phyloP scores from a whole-genome alignment of 92 coral and sea anemone genomes.

The Pocillopora meandrina region DNA sequence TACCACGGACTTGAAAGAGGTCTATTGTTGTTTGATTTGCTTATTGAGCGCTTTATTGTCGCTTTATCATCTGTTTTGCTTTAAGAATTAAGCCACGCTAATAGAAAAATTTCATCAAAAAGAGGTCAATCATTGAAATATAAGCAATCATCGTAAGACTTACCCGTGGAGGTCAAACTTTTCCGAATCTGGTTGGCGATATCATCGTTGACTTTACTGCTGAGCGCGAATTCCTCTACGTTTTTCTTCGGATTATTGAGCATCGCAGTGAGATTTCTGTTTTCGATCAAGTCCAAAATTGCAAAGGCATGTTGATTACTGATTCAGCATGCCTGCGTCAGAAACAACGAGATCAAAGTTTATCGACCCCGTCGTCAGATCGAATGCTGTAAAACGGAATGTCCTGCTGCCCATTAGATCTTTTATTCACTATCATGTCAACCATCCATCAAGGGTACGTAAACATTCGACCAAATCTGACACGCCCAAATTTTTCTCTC shows the following conservation, averaged over 20 bases:
- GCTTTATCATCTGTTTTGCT: too few relatives aligned
- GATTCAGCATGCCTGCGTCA: slow-evolving; percentile 40
- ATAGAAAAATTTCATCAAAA: neutral
- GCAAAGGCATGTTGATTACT: slow-evolving; percentile 32
- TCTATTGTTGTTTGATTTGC: too few relatives aligned
- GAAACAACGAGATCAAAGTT: slow-evolving; percentile 38
- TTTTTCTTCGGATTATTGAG: slow-evolving; percentile 33
- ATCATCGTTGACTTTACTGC: slow-evolving; percentile 38
- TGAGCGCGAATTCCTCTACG: slow-evolving; percentile 28
- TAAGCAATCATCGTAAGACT: neutral
- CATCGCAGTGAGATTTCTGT: slow-evolving; percentile 24
- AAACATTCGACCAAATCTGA: slow-evolving; percentile 56
- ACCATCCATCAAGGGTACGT: slow-evolving; percentile 53
- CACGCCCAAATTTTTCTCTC: slow-evolving; percentile 40
- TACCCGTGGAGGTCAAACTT: slow-evolving; percentile 31
- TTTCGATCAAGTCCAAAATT: slow-evolving; percentile 38
- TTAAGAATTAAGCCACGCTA: too few relatives aligned
- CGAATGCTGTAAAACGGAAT: slow-evolving; percentile 64
- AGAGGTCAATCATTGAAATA: neutral
- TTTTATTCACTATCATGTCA: slow-evolving; percentile 5
- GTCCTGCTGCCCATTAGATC: slow-evolving; percentile 8
- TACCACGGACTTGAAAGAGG: too few relatives aligned
- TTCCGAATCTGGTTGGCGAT: slow-evolving; percentile 44
- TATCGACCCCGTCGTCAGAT: slow-evolving; percentile 48
- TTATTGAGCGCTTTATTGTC: too few relatives aligned